Conservation (phyloP, 2,113 vertebrate species). For the Orthochromis indermauri region DNA sequence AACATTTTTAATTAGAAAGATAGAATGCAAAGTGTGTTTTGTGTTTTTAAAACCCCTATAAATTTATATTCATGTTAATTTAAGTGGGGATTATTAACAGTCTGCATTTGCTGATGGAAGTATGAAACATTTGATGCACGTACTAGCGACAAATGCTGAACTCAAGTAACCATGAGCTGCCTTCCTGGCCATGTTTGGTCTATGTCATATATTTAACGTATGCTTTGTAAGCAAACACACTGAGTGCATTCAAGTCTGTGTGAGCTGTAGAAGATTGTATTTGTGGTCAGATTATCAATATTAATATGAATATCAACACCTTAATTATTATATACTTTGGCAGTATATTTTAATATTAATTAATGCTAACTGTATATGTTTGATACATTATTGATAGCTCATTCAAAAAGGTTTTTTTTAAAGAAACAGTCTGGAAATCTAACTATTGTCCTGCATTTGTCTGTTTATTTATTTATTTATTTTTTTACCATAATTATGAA, state of each 20-base stretch:
- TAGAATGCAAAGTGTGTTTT: not conserved
- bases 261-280: not conserved
- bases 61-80: not conserved
- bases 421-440: not conserved
- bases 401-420: not conserved
- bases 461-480: not conserved
- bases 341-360: not conserved
- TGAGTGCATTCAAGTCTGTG: not conserved
- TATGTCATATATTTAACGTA: slow-evolving; percentile 24
- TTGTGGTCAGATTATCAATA: not conserved
- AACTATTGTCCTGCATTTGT: not conserved
- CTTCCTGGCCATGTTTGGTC: slow-evolving; percentile 1
- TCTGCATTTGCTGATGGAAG: not conserved
- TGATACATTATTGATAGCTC: not conserved
- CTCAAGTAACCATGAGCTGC: slow-evolving; percentile 15
- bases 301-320: not conserved
- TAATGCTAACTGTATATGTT: not conserved
- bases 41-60: not conserved
- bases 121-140: not conserved
- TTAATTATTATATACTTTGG: not conserved
- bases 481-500: not conserved
- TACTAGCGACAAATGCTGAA: not conserved
- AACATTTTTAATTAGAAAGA: not conserved
- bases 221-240: slow-evolving; percentile 10
- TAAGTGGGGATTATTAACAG: not conserved